Evolutionary conservation across 2,888 invertebrate species (phyloP).

Genomic region (Ochlodes sylvanus): DNA sequence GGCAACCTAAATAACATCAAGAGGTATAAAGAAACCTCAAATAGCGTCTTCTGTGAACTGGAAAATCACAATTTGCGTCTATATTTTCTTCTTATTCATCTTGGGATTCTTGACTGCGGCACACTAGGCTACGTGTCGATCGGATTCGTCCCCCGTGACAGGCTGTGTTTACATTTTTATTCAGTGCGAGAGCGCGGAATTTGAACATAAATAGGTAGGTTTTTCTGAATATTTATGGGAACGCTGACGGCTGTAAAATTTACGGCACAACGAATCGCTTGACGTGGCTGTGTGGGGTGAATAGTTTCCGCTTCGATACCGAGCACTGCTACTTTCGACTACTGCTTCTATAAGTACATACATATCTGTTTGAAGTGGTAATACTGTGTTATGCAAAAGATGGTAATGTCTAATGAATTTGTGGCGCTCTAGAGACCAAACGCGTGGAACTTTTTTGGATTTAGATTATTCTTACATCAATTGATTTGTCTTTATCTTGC

Average conservation of each 20-base stretch:
- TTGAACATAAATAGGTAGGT: constrained; percentile 33
- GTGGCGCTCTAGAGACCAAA: too few species aligned
- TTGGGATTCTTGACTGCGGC: constrained; percentile 6
- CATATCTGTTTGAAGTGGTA: too few species aligned
- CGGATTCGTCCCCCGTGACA: background rate
- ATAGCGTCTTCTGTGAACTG: constrained; percentile 9
- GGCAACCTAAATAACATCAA: constrained; percentile 4
- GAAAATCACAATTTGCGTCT: constrained; percentile 4
- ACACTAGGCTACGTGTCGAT: constrained; percentile 12
- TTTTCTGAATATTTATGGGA: constrained; percentile 38
- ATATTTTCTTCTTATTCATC: constrained; percentile 3
- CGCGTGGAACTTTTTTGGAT: too few species aligned
- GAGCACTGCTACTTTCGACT: background rate
- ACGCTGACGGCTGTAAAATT: constrained; percentile 36
- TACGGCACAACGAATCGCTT: constrained; percentile 26
- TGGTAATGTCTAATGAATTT: too few species aligned
- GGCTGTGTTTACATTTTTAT: constrained; percentile 32
- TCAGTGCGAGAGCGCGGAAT: constrained; percentile 28
- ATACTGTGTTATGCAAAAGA: too few species aligned
- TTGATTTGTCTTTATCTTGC: too few species aligned
- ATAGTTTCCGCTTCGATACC: background rate
- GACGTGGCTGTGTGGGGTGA: constrained; percentile 15
- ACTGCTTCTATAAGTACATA: background rate
- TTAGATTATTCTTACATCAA: too few species aligned
- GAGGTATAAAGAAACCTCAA: constrained; percentile 5